phyloP scores from a whole-genome alignment of 2,797 vertebrate genomes.

The Streptopelia turtur region DNA sequence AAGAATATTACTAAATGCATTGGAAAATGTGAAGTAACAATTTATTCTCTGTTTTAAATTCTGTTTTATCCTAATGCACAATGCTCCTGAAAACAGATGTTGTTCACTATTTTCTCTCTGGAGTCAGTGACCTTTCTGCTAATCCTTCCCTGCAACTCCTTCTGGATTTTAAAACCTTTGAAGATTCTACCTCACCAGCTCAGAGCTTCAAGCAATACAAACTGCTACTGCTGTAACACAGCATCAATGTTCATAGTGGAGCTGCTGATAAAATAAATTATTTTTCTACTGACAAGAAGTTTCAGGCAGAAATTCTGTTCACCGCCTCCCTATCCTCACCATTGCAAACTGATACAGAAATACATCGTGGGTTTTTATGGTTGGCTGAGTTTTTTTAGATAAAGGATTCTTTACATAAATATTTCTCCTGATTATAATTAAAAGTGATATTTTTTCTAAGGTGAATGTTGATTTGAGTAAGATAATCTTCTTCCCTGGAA shows the following conservation, averaged over 20 bases:
- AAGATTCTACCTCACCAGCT: neutral
- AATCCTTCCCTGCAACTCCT: neutral
- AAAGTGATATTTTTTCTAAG: neutral
- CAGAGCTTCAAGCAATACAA: neutral
- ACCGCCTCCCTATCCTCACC: neutral
- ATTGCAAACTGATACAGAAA: neutral
- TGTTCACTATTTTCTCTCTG: neutral
- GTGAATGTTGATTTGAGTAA: neutral
- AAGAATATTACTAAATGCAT: neutral
- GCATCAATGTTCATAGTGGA: neutral
- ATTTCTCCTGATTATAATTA: neutral
- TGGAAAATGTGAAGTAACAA: neutral
- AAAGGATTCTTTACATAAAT: neutral
- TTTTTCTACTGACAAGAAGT: neutral
- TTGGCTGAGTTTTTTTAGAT: neutral
- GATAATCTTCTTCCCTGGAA: neutral
- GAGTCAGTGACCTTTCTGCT: neutral
- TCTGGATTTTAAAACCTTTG: constrained; percentile 1
- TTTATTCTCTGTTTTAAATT: neutral
- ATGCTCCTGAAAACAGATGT: neutral
- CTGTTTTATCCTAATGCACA: neutral
- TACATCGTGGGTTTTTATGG: neutral
- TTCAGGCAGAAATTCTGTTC: neutral
- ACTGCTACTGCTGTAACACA: neutral
- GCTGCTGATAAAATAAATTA: neutral